A percentile compares a stretch with the other conserved stretches of the same genome.
These are phyloP conservation scores for Sceloporus tristichus DNA, from an alignment of 2,113 vertebrate species.

Conservation along the genomic window DNA sequence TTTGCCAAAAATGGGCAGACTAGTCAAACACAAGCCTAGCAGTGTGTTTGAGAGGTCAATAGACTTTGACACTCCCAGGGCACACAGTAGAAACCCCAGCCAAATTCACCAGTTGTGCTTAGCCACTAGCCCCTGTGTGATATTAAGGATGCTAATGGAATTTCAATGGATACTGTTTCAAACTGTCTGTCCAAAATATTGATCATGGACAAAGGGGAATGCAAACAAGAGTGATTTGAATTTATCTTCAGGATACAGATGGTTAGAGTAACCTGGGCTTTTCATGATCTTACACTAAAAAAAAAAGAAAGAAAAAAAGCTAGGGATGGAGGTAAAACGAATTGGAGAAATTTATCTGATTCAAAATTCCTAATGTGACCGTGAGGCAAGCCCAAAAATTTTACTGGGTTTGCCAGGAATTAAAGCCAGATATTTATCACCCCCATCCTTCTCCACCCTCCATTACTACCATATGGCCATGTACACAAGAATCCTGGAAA, in stretches of 20 bases:
- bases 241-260: neutral
- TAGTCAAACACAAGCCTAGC: slow-evolving; percentile 25
- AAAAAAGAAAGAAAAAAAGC: too few species aligned
- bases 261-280: neutral
- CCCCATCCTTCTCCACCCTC: neutral
- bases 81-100: neutral
- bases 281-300: neutral
- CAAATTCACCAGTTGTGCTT: slow-evolving; percentile 3
- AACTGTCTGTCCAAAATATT: neutral
- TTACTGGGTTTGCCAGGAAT: too few species aligned
- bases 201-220: neutral
- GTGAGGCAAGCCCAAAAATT: neutral
- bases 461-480: too few species aligned
- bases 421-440: neutral
- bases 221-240: neutral
- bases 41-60: neutral
- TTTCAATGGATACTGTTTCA: neutral
- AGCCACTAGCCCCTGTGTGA: neutral
- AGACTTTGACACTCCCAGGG: slow-evolving; percentile 32
- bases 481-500: too few species aligned
- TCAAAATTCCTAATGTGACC: neutral
- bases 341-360: neutral
- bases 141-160: neutral
- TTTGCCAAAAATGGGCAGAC: slow-evolving; percentile 21
- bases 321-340: neutral